Evolutionary conservation across 2,888 invertebrate genomes (phyloP), one percentile per base, ranked within the genome.

Genomic region (Metalampra italica): DNA sequence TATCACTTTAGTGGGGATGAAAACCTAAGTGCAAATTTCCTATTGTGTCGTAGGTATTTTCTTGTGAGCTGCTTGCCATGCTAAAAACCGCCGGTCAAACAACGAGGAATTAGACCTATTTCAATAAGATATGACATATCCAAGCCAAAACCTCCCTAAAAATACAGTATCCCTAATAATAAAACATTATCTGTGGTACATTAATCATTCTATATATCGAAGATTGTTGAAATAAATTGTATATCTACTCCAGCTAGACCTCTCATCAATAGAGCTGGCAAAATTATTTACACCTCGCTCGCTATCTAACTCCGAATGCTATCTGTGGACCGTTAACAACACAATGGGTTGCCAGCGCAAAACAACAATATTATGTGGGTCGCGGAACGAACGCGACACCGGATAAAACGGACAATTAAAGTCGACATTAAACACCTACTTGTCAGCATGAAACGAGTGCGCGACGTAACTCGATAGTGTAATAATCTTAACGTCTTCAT

Each of bases 281-380:
- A 43, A 37, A 46, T 49, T 45, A 70, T 72, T 70, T 69, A 74
- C 68, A 61, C 66, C 59, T 57, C 63, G 65, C 65, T n/a, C n/a
- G 22, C 2, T 71, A 75, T 74, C 67, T 54, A 67, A 72, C 69
- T 68, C 64, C 64, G 66, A 76, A 72, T 71, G 69, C 61, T 74
- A 70, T 70, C 71, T 62, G 61, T 53, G 57, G 59, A 78, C 84
- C 85, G 86, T 86, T 87, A 86, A 60, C 68, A 70, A 67, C 64
- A 85, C 83, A 84, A 86, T 84, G 74, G 75, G 68, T 71, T 70
- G 69, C 71, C 65, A 71, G 69, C 59, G 62, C 72, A 74, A 76
- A 79, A 74, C 73, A 78, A 78, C 77, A 75, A 77, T 73, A 77
- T 72, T 74, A 85, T 82, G 83, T 86, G 73, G 85, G 85, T 80